phyloP scores from a whole-genome alignment of 2,888 invertebrate genomes.

The Drosophila melanosoma region DNA sequence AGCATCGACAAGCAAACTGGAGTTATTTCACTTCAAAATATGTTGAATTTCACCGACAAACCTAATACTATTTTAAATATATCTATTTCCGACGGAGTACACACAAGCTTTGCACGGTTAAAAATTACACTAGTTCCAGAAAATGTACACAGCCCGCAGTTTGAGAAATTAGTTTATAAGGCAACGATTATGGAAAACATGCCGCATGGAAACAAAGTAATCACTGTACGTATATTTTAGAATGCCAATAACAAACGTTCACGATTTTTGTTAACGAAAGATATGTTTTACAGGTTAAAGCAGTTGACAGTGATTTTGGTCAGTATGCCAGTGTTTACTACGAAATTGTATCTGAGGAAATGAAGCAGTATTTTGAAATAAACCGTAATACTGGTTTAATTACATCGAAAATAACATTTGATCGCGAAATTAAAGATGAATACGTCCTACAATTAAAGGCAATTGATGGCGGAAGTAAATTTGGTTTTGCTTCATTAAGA shows the following conservation, averaged over 20 bases:
- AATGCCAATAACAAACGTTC: neutral
- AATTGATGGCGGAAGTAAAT: slow-evolving; percentile 92
- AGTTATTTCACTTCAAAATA: slow-evolving; percentile 90
- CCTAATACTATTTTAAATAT: slow-evolving; percentile 92
- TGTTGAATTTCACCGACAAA: slow-evolving; percentile 89
- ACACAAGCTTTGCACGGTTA: slow-evolving; percentile 93
- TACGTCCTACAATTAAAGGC: slow-evolving; percentile 93
- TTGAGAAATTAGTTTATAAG: slow-evolving; percentile 91
- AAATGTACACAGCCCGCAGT: slow-evolving; percentile 92
- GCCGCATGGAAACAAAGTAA: slow-evolving; percentile 90
- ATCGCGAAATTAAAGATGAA: slow-evolving; percentile 89
- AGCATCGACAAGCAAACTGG: slow-evolving; percentile 87
- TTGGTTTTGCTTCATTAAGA: slow-evolving; percentile 90
- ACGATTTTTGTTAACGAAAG: neutral
- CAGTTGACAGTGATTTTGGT: slow-evolving; percentile 93
- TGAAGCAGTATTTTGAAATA: slow-evolving; percentile 90
- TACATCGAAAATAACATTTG: slow-evolving; percentile 89
- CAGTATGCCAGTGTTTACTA: slow-evolving; percentile 91
- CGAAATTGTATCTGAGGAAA: slow-evolving; percentile 90
- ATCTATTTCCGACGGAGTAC: slow-evolving; percentile 97
- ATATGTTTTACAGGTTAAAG: slow-evolving; percentile 87
- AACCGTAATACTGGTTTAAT: slow-evolving; percentile 90
- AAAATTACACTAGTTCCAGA: slow-evolving; percentile 92
- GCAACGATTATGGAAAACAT: slow-evolving; percentile 93
- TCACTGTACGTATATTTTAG: slow-evolving; percentile 86